Evolutionary conservation across 1,140 invertebrate genomes (phyloP).

Genomic region (Lepidurus packardi): DNA sequence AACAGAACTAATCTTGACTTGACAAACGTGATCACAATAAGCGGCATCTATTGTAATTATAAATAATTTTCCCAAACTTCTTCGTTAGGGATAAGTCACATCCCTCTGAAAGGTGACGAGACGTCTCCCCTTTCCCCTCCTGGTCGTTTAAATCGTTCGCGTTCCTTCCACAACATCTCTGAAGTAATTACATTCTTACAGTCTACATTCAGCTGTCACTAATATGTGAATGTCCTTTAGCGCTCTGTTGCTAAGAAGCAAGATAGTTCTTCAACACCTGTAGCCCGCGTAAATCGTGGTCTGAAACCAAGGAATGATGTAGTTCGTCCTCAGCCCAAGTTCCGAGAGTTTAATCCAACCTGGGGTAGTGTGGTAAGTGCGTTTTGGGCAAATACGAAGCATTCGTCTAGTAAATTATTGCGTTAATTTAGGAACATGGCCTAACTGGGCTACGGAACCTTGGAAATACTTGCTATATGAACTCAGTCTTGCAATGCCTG

Average conservation of each 20-base stretch:
- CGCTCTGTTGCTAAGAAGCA: not conserved
- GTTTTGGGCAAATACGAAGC: not conserved
- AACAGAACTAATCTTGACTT: no score
- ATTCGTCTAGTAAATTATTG: constrained; percentile 25
- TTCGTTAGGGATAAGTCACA: not conserved
- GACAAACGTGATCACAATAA: no score
- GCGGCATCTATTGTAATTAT: no score
- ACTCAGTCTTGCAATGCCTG: constrained; percentile 62
- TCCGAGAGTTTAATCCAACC: not conserved
- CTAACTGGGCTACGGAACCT: constrained; percentile 52
- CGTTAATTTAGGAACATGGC: constrained; percentile 29
- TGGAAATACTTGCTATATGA: constrained; percentile 55
- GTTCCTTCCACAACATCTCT: not conserved
- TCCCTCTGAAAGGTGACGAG: not conserved
- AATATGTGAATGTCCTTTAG: not conserved
- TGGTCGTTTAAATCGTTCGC: not conserved
- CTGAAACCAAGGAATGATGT: constrained; percentile 1
- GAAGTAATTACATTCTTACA: not conserved
- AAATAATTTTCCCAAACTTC: not conserved
- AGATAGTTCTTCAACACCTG: not conserved
- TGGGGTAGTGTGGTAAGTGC: not conserved
- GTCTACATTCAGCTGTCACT: no score
- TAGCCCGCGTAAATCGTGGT: not conserved
- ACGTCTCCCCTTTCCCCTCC: not conserved
- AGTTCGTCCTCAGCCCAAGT: not conserved